Percentiles rank a stretch among this genome's conserved stretches.
phyloP scores from a whole-genome alignment of 1,140 invertebrate genomes.

The Paraescarpia echinospica region DNA sequence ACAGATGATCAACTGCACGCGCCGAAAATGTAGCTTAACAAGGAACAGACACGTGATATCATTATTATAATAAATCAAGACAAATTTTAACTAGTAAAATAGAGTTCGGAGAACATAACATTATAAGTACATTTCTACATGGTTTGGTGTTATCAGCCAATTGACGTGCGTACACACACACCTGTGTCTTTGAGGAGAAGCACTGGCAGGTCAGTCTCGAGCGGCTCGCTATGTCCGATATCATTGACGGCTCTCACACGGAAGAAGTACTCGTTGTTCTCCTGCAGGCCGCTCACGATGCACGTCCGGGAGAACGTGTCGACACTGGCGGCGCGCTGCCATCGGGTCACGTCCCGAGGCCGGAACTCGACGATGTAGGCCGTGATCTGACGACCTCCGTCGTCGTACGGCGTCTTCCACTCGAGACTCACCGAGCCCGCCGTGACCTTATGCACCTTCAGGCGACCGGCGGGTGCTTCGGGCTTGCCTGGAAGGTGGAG shows the following conservation, averaged over 20 bases:
- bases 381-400: slow-evolving; percentile 86
- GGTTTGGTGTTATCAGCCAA: too few relatives aligned
- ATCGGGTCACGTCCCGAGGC: slow-evolving; percentile 80
- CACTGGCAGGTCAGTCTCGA: slow-evolving; percentile 88
- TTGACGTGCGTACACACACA: too few relatives aligned
- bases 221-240: slow-evolving; percentile 89
- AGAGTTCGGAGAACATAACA: neutral
- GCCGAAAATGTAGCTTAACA: too few relatives aligned
- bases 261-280: slow-evolving; percentile 88
- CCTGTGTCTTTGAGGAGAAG: slow-evolving; percentile 59
- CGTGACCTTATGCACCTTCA: slow-evolving; percentile 86
- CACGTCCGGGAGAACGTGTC: slow-evolving; percentile 74
- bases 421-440: slow-evolving; percentile 87
- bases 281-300: slow-evolving; percentile 47
- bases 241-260: slow-evolving; percentile 94
- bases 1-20: too few relatives aligned
- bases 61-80: too few relatives aligned
- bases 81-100: neutral
- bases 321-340: slow-evolving; percentile 87
- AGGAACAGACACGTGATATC: too few relatives aligned
- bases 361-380: slow-evolving; percentile 90
- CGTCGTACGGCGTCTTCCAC: slow-evolving; percentile 86
- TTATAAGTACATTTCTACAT: too few relatives aligned
- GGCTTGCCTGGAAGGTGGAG: slow-evolving; percentile 59
- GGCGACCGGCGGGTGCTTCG: slow-evolving; percentile 77